A percentile compares a stretch with the other conserved stretches of the same genome.
phyloP scores from a whole-genome alignment of 2,797 vertebrate species.

The Saxicola maurus region DNA sequence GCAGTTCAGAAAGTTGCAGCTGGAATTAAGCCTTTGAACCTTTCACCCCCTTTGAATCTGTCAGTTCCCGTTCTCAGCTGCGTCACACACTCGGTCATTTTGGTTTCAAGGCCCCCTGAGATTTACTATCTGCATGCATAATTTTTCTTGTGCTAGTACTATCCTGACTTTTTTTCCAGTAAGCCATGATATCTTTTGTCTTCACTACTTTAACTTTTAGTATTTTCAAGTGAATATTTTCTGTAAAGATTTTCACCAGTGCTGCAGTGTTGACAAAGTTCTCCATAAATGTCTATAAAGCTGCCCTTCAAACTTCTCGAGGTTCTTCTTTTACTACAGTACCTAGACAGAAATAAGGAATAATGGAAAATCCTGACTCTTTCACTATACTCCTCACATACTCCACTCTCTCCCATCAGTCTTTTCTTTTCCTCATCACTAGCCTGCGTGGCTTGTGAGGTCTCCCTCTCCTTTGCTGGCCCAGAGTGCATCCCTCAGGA shows the following conservation, averaged over 20 bases:
- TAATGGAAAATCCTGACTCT: background rate
- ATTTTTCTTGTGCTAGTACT: background rate
- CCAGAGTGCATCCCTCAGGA: background rate
- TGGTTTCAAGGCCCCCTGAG: background rate
- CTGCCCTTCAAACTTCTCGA: background rate
- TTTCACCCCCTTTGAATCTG: background rate
- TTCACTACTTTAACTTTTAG: background rate
- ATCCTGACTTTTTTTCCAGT: background rate
- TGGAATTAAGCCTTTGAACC: background rate
- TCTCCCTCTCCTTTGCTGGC: background rate
- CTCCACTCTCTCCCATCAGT: background rate
- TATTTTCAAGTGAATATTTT: background rate
- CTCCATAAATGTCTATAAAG: background rate
- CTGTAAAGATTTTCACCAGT: background rate
- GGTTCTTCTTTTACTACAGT: background rate
- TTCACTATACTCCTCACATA: background rate
- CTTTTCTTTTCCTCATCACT: background rate
- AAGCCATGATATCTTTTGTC: background rate
- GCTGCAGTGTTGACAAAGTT: background rate
- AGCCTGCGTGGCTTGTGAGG: background rate
- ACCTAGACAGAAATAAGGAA: background rate
- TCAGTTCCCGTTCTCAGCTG: background rate
- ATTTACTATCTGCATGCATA: background rate
- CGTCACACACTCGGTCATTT: rapidly evolving
- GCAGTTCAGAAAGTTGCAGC: background rate